phyloP scores from a whole-genome alignment of 2,797 vertebrate species.

The Sparus aurata region DNA sequence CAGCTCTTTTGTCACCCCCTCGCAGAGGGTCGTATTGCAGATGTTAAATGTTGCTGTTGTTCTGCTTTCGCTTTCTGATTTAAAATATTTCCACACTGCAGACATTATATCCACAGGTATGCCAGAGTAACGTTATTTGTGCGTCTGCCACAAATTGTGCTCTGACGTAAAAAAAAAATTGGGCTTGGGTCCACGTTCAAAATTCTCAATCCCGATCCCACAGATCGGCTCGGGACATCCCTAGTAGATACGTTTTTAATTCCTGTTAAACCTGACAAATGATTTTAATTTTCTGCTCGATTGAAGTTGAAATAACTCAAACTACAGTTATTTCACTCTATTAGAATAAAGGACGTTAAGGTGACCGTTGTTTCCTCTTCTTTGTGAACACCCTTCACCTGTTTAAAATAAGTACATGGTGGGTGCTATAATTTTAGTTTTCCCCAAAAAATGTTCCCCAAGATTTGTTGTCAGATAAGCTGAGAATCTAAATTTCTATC shows the following conservation, averaged over 20 bases:
- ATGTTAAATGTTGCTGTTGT: too few species aligned
- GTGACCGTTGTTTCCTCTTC: background rate
- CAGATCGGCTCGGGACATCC: too few species aligned
- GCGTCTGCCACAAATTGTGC: too few species aligned
- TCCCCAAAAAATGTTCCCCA: background rate
- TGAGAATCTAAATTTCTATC: background rate
- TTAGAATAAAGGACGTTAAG: background rate
- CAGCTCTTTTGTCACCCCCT: too few species aligned
- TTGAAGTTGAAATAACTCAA: background rate
- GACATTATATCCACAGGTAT: too few species aligned
- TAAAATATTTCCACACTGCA: too few species aligned
- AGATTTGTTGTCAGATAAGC: conserved; percentile 7
- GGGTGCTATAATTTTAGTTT: background rate
- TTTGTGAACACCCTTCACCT: background rate
- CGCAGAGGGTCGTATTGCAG: too few species aligned
- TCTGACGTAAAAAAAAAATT: too few species aligned
- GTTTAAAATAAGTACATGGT: background rate
- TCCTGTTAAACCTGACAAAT: background rate
- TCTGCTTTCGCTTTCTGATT: too few species aligned
- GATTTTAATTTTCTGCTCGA: background rate
- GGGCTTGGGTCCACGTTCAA: too few species aligned
- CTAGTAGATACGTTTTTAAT: background rate
- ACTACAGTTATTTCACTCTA: background rate
- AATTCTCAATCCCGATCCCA: too few species aligned
- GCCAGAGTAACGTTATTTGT: too few species aligned